These are phyloP conservation scores for Notolabrus celidotus DNA, from an alignment of 2,797 vertebrate genomes.

Conservation along the genomic window DNA sequence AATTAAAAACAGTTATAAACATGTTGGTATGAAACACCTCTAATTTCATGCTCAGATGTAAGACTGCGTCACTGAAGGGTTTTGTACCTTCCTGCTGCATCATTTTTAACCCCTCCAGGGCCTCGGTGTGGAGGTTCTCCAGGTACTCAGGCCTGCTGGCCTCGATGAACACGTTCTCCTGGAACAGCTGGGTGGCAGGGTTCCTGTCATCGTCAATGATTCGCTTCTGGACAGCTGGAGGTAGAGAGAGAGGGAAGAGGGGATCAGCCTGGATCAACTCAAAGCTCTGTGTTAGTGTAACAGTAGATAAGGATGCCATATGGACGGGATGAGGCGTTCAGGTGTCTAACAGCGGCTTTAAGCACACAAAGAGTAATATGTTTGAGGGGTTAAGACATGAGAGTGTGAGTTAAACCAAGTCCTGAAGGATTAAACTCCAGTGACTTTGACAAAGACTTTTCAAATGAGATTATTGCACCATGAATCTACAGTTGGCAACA, in stretches of 20 bases:
- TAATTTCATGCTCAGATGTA: constrained; percentile 14
- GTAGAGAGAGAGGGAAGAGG: constrained; percentile 28
- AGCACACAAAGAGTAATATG: constrained; percentile 32
- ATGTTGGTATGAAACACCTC: constrained; percentile 24
- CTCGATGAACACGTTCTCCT: constrained; percentile 96
- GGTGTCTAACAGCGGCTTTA: constrained; percentile 39
- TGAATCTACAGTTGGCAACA: constrained; percentile 19
- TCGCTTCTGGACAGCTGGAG: constrained; percentile 82
- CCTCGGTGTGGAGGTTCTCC: constrained; percentile 94
- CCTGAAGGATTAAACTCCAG: constrained; percentile 41
- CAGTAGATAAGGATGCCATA: constrained; percentile 49
- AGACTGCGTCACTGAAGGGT: neutral
- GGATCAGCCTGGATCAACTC: constrained; percentile 58
- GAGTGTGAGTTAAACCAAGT: constrained; percentile 25
- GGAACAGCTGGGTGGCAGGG: constrained; percentile 79
- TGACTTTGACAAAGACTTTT: constrained; percentile 34
- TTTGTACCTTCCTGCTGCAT: constrained; percentile 92
- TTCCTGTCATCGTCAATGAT: constrained; percentile 74
- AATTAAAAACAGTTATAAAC: constrained; percentile 5
- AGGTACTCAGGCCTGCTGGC: constrained; percentile 88
- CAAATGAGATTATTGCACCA: constrained; percentile 47
- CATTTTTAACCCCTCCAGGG: constrained; percentile 92
- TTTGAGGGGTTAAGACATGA: constrained; percentile 33
- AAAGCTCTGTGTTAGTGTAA: constrained; percentile 56
- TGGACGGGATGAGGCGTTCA: constrained; percentile 35